Conservation (phyloP, 2,113 vertebrate genomes). For the Haemorhous mexicanus region DNA sequence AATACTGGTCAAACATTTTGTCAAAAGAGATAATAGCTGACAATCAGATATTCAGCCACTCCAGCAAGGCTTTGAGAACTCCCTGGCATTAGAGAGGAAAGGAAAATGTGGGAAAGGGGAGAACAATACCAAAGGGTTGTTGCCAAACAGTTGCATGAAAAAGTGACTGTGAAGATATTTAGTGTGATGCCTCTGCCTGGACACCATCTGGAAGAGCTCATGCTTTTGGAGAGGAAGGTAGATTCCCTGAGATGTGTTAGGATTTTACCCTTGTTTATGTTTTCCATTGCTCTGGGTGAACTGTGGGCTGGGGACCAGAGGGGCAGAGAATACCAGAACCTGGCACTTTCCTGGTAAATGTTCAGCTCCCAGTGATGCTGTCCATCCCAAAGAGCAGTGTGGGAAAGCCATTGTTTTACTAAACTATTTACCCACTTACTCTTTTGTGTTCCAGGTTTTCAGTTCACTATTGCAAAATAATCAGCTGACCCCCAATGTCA, state of each 20-base stretch:
- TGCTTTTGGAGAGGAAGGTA: not conserved
- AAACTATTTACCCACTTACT: constrained; percentile 53
- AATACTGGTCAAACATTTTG: not conserved
- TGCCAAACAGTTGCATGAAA: not conserved
- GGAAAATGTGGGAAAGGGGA: not conserved
- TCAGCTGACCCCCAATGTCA: constrained; percentile 48
- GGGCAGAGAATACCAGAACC: constrained; percentile 75
- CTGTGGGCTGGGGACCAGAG: not conserved
- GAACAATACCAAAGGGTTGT: not conserved
- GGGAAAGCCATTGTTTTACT: constrained; percentile 58
- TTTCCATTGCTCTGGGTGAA: not conserved
- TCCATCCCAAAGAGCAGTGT: constrained; percentile 12
- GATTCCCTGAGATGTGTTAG: not conserved
- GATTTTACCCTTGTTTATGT: not conserved
- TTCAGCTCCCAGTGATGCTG: not conserved
- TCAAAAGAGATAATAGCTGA: not conserved
- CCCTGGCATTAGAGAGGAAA: not conserved
- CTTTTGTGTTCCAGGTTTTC: constrained; percentile 55
- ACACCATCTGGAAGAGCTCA: not conserved
- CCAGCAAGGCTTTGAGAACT: not conserved
- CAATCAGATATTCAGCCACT: not conserved
- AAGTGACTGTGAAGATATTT: not conserved
- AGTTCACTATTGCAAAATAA: constrained; percentile 45
- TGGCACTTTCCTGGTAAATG: constrained; percentile 53
- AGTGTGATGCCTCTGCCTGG: not conserved